Base-by-base conservation (phyloP, 1,140 invertebrate genomes). In the Drosophila parvula region DNA sequence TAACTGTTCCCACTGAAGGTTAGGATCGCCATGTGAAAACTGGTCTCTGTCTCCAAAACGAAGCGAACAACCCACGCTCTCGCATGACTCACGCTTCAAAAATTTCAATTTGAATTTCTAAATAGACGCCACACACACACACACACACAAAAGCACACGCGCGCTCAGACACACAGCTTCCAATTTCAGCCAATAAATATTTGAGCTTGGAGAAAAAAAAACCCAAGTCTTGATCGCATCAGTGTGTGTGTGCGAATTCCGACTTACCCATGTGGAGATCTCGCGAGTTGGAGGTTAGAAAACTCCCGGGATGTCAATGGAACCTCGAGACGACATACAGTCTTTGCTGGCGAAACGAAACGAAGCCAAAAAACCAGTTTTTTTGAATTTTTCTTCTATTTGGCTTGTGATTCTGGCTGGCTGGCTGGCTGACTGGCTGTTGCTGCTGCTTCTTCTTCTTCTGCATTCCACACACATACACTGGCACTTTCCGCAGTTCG, bases 101-200 rank as follows among this genome's bases (percentile, higher is more conserved):
- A 81, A 89, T 89, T 83, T 84, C 63, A 89, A 89, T 89, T 89
- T 89, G 80, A 89, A 89, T 89, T 89, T 89, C 82, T 86, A 88
- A 86, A 80, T 88, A 86, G 84, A 83, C 73, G 80, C 81, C 68
- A 79, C 74, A 67, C 61, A 79, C 50, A 73, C 61, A 79, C 50
- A 73, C 63, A 77, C 50, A 74, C 70, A 32, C 48, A 50, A 64
- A 38, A 38, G 32, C 34, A 55, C 51, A 55, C 51, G 34, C 51
- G 51, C 51, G 51, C 51, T 38, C 18, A 55, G 57, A 67, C 47
- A 44, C 28, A 50, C 48, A 89, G 84, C 84, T 83, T 88, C 84
- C 84, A 88, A 88, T 88, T 88, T 83, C 77, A 89, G 78, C 84
- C 77, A 88, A 89, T 88, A 83, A 89, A 88, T 78, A 83, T 83